Percentiles rank a stretch among this genome's conserved stretches.
Conservation (phyloP, 2,888 invertebrate genomes). For the Caenorhabditis wallacei region DNA sequence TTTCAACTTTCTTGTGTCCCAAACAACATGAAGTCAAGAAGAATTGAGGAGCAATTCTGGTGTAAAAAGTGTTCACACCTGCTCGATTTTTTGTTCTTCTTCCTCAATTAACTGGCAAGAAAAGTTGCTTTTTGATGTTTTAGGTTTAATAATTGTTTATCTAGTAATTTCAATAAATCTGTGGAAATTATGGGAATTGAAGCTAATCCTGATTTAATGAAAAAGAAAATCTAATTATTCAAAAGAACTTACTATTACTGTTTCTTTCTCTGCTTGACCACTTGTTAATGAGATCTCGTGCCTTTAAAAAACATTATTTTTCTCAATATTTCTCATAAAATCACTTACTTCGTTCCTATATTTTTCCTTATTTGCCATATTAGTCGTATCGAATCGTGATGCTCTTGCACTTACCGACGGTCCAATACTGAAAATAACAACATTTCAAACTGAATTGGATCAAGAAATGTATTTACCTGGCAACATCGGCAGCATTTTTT, state of each 20-base stretch:
- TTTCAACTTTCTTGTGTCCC: slow-evolving; percentile 1
- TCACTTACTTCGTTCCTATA: slow-evolving; percentile 68
- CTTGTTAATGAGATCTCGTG: slow-evolving; percentile 73
- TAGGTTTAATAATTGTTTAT: too few relatives aligned
- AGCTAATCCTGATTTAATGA: too few relatives aligned
- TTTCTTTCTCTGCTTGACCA: slow-evolving; percentile 73
- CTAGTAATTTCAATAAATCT: too few relatives aligned
- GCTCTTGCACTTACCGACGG: slow-evolving; percentile 73
- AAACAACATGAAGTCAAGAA: slow-evolving; percentile 37
- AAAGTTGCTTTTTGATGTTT: too few relatives aligned
- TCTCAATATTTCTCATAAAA: not conserved
- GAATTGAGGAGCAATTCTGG: not conserved
- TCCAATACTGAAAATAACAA: slow-evolving; percentile 67
- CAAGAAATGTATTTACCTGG: slow-evolving; percentile 60
- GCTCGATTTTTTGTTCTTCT: not conserved
- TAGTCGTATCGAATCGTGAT: slow-evolving; percentile 74
- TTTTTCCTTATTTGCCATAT: slow-evolving; percentile 68
- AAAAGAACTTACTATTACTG: slow-evolving; percentile 45
- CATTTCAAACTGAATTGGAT: not conserved
- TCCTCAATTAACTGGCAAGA: not conserved
- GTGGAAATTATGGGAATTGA: too few relatives aligned
- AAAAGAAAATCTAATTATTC: not conserved
- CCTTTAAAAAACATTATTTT: slow-evolving; percentile 42
- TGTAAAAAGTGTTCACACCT: slow-evolving; percentile 42
- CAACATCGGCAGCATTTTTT: slow-evolving; percentile 68